A percentile compares a stretch with the other conserved stretches of the same genome.
Evolutionary conservation across 2,113 vertebrate species (phyloP).

Genomic region (Ciconia maguari): DNA sequence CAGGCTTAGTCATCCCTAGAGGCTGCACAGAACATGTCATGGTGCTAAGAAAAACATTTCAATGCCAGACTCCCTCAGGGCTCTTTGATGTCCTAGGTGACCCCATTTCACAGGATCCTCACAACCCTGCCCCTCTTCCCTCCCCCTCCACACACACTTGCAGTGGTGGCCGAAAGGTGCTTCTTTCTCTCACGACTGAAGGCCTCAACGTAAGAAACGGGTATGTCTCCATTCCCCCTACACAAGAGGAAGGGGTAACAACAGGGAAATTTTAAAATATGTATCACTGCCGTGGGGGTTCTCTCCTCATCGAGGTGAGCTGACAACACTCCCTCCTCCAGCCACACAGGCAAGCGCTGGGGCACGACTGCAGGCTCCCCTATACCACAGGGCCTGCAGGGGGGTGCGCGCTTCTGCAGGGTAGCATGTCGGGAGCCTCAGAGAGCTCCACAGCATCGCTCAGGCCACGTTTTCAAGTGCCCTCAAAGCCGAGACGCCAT

Average conservation of each 20-base stretch:
- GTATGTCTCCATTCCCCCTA: not conserved
- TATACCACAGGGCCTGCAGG: not conserved
- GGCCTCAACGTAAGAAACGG: not conserved
- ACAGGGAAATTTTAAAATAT: no score
- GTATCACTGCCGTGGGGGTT: no score
- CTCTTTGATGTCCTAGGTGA: not conserved
- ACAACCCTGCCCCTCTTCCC: not conserved
- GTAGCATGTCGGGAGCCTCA: not conserved
- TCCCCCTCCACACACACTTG: no score
- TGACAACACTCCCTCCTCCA: not conserved
- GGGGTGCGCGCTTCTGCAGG: no score
- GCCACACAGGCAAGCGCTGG: fast-evolving
- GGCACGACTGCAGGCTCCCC: not conserved
- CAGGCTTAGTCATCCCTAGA: not conserved
- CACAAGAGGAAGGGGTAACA: not conserved
- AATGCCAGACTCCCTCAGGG: not conserved
- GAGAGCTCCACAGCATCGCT: not conserved
- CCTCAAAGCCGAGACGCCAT: fast-evolving
- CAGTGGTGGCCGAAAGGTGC: not conserved
- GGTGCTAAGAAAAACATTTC: not conserved
- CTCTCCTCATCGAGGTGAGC: not conserved
- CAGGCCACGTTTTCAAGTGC: fast-evolving
- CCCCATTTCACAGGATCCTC: not conserved
- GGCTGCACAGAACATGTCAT: not conserved
- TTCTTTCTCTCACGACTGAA: not conserved